These are phyloP conservation scores for Nestor notabilis DNA, from an alignment of 2,113 vertebrate genomes.

Conservation along the genomic window DNA sequence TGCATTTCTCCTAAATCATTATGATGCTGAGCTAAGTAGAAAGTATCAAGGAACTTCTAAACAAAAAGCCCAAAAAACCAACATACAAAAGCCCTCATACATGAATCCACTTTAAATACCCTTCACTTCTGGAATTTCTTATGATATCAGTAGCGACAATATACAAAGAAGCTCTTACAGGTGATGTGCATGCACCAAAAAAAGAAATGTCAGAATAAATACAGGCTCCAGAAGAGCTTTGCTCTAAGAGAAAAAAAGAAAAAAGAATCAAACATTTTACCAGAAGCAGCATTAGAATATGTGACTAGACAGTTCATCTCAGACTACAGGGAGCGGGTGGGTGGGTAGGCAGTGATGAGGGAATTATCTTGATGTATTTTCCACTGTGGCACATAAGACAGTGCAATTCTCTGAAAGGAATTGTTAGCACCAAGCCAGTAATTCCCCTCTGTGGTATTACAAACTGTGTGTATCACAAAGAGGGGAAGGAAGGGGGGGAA, in stretches of 20 bases:
- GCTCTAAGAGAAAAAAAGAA: neutral
- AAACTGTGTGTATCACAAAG: neutral
- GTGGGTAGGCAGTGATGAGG: slow-evolving; percentile 29
- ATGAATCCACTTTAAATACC: neutral
- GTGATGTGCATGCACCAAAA: neutral
- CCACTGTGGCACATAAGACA: neutral
- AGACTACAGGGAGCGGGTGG: slow-evolving; percentile 29
- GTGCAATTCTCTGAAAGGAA: slow-evolving; percentile 37
- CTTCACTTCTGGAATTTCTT: neutral
- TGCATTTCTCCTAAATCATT: slow-evolving; percentile 7
- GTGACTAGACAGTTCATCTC: slow-evolving; percentile 45
- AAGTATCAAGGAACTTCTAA: slow-evolving; percentile 9
- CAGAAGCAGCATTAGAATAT: slow-evolving; percentile 33
- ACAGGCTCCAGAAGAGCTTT: slow-evolving; percentile 30
- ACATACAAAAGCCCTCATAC: neutral
- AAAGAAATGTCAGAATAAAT: slow-evolving; percentile 47
- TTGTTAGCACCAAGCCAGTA: slow-evolving; percentile 12
- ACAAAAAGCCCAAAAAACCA: neutral
- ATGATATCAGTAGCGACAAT: neutral
- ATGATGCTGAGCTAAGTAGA: neutral
- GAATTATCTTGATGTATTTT: slow-evolving; percentile 42
- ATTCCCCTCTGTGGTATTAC: slow-evolving; percentile 38
- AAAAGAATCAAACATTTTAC: slow-evolving; percentile 23
- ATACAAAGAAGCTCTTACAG: neutral
- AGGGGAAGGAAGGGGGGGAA: neutral